Evolutionary conservation across 2,888 invertebrate genomes (phyloP).

Genomic region (Rambutsinella grinnellia): DNA sequence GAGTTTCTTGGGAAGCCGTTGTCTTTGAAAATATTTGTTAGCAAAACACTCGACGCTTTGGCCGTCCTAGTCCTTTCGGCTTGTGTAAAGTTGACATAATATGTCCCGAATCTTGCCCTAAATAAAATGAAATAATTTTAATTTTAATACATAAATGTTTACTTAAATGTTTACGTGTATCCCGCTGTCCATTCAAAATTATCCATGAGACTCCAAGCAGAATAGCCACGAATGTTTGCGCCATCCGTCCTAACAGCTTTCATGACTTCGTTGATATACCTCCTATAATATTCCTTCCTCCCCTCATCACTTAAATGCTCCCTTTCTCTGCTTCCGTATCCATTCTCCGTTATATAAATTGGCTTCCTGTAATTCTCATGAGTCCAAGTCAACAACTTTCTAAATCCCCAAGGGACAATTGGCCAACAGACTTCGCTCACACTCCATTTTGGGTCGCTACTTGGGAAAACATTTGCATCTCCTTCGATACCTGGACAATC

Average conservation of each 20-base stretch:
- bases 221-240: slow-evolving; percentile 60
- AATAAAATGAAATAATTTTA: too few species aligned
- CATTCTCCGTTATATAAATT: slow-evolving; percentile 62
- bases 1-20: too few species aligned
- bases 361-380: slow-evolving; percentile 51
- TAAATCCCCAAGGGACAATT: slow-evolving; percentile 63
- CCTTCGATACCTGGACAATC: slow-evolving; percentile 50
- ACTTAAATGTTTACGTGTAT: slow-evolving; percentile 51
- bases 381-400: slow-evolving; percentile 57
- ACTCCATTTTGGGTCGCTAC: slow-evolving; percentile 61
- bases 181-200: slow-evolving; percentile 59
- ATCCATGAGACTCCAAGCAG: slow-evolving; percentile 64
- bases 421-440: slow-evolving; percentile 51
- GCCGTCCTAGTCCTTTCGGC: too few species aligned
- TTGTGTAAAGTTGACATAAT: too few species aligned
- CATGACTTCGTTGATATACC: slow-evolving; percentile 63
- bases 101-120: too few species aligned
- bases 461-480: slow-evolving; percentile 41
- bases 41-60: too few species aligned
- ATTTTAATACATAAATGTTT: too few species aligned
- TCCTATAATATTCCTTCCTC: slow-evolving; percentile 49
- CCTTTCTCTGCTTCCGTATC: slow-evolving; percentile 46
- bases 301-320: slow-evolving; percentile 52
- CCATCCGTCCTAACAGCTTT: slow-evolving; percentile 60
- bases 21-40: too few species aligned